Percentiles rank a stretch among this genome's conserved stretches.
These are phyloP conservation scores for Panurus biarmicus DNA, from an alignment of 2,113 vertebrate genomes.

Conservation along the genomic window DNA sequence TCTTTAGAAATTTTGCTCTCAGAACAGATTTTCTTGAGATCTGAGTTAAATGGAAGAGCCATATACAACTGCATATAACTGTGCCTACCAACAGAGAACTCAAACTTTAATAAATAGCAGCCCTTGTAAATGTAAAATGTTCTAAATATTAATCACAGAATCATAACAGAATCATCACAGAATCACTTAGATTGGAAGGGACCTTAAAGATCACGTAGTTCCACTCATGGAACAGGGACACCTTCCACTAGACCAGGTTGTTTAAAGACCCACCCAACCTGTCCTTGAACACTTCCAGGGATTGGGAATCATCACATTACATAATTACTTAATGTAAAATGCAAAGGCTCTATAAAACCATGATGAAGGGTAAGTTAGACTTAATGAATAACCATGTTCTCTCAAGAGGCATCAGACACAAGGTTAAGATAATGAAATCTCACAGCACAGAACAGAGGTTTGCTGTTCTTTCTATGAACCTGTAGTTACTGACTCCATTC, in stretches of 20 bases:
- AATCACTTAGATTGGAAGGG: background rate
- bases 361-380: background rate
- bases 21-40: background rate
- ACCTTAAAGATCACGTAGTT: background rate
- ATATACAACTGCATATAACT: background rate
- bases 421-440: background rate
- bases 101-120: background rate
- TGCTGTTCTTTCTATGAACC: background rate
- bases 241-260: background rate
- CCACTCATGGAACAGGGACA: background rate
- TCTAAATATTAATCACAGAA: background rate
- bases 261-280: background rate
- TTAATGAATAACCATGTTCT: background rate
- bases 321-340: background rate
- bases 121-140: background rate
- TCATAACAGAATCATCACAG: background rate
- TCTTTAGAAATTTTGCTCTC: background rate
- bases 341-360: background rate
- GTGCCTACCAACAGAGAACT: background rate
- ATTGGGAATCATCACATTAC: background rate
- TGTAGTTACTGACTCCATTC: background rate
- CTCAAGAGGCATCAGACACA: background rate
- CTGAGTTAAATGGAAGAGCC: background rate
- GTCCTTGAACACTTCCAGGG: background rate
- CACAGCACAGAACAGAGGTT: background rate